A percentile compares a stretch with the other conserved stretches of the same genome.
phyloP scores from a whole-genome alignment of 2,797 vertebrate species.

The Dryobates pubescens region DNA sequence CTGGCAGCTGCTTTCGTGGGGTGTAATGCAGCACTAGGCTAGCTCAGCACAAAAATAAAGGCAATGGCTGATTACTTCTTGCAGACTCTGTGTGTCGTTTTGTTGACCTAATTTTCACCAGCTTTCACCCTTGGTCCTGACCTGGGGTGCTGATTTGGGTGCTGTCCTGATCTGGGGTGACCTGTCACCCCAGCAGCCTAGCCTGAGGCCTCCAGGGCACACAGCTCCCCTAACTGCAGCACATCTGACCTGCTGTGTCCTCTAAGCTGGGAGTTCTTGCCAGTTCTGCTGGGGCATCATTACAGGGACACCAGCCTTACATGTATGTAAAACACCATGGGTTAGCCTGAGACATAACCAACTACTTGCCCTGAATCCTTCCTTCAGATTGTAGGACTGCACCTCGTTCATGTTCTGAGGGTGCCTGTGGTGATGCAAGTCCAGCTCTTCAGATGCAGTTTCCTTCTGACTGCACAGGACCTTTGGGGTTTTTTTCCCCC shows the following conservation, averaged over 20 bases:
- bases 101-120: slow-evolving; percentile 1
- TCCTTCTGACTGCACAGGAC: background rate
- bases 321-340: fast-evolving
- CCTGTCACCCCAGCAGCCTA: background rate
- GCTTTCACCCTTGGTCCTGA: background rate
- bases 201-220: background rate
- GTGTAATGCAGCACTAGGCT: background rate
- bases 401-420: background rate
- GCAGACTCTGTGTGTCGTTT: background rate
- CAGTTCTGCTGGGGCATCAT: background rate
- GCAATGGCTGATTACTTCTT: background rate
- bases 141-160: background rate
- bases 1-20: slow-evolving; percentile 30
- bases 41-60: background rate
- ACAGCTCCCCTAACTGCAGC: background rate
- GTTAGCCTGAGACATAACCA: background rate
- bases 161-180: background rate
- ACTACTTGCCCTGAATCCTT: background rate
- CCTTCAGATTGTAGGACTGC: background rate
- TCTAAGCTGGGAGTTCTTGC: background rate
- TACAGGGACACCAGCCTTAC: background rate
- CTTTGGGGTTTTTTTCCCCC: background rate
- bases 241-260: background rate
- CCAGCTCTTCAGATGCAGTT: background rate
- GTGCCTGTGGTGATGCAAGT: background rate